Conservation (phyloP, 2,113 vertebrate species). For the Sceloporus tristichus region DNA sequence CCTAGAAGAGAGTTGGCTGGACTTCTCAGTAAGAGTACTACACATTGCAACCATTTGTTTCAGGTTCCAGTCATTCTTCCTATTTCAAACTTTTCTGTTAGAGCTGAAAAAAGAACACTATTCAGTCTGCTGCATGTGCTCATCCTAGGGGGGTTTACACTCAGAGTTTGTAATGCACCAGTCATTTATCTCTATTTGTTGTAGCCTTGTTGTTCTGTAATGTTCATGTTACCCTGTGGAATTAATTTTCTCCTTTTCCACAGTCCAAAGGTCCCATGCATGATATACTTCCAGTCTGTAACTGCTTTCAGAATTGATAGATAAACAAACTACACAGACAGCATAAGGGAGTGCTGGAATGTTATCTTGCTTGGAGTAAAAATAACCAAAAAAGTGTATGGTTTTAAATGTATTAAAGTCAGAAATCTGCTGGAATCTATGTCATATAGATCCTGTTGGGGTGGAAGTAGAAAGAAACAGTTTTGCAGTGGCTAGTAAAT, state of each 20-base stretch:
- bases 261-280: conserved; percentile 9
- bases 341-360: conserved; percentile 17
- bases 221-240: conserved; percentile 24
- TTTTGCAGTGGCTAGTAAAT: not conserved
- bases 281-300: conserved; percentile 26
- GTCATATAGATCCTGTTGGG: conserved; percentile 16
- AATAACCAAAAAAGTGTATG: not conserved
- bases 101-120: too few relatives aligned
- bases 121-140: too few relatives aligned
- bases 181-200: not conserved
- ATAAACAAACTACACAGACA: conserved; percentile 40
- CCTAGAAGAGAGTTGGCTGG: not conserved
- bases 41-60: not conserved
- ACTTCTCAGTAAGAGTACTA: not conserved
- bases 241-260: conserved; percentile 41
- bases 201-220: not conserved
- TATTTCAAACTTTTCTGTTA: too few relatives aligned
- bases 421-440: not conserved
- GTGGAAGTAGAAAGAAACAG: conserved; percentile 8
- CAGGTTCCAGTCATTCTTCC: not conserved
- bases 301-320: conserved; percentile 30
- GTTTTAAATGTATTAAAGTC: conserved; percentile 7
- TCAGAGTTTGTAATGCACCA: not conserved
- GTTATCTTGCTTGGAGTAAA: not conserved
- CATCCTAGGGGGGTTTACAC: not conserved